Evolutionary conservation across 2,888 invertebrate genomes (phyloP).

Genomic region (Epinotia nisella): DNA sequence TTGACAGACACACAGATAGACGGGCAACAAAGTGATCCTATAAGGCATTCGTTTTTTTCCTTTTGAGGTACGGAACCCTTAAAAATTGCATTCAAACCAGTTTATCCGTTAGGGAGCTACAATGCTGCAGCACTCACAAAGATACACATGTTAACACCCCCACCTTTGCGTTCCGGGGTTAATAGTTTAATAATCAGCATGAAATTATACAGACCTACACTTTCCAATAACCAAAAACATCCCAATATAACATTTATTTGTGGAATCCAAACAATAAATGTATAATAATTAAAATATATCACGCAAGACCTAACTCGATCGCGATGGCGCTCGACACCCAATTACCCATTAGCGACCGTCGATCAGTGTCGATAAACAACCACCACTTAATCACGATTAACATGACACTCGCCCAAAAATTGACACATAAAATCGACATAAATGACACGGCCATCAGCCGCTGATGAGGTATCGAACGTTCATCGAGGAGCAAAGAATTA

Average conservation of each 20-base stretch:
- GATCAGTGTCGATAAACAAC: conserved; percentile 69
- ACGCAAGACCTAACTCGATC: conserved; percentile 55
- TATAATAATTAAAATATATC: conserved; percentile 23
- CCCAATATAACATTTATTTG: neutral
- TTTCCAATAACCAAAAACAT: neutral
- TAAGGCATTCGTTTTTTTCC: no score
- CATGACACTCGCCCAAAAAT: conserved; percentile 51
- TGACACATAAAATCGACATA: conserved; percentile 48
- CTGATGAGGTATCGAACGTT: conserved; percentile 24
- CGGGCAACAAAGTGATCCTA: no score
- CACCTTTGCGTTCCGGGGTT: no score
- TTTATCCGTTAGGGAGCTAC: no score
- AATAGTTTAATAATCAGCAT: neutral
- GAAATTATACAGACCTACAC: neutral
- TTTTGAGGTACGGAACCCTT: no score
- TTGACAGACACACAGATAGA: no score
- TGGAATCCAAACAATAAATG: conserved; percentile 5
- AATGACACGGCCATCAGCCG: conserved; percentile 57
- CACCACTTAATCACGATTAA: conserved; percentile 63
- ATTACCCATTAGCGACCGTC: conserved; percentile 63
- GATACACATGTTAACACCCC: no score
- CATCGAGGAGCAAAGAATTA: neutral
- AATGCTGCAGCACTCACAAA: no score
- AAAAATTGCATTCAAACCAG: no score
- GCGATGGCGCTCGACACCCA: conserved; percentile 55